Base-by-base conservation (phyloP, 2,113 vertebrate genomes). In the Ciconia maguari region DNA sequence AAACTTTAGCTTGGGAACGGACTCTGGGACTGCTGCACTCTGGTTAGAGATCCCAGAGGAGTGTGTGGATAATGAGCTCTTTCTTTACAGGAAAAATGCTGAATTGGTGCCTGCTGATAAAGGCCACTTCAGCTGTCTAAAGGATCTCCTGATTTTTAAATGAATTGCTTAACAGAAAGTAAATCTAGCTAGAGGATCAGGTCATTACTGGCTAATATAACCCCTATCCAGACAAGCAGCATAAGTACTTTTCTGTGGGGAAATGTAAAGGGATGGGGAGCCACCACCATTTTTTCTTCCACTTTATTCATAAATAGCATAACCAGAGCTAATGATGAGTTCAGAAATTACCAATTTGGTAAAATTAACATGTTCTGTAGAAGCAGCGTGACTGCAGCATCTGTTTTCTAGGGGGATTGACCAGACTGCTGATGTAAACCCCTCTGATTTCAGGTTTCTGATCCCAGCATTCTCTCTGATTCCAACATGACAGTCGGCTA, bases 91-190 rank as follows among this genome's bases (percentile, higher is more conserved):
- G 76, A 52, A 69, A 90, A 92, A 32, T 80, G 79, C 79, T 94
- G 94, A 80, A 21, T n/a, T 68, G 79, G 66, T 95, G 66, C 52
- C 70, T 92, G 79, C 83, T 90, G 75, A 51, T 87, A 85, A 87
- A 91, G 70, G 95, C 77, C 38, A 16, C 57, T 89, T 75, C 65
- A 71, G 74, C 70, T 90, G 55, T 57, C 55, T 62, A 20, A 78
- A 70, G 48, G 46, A 41, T 70, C 46, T 86, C 34, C 58, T 75
- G 77, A 10, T 90, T 87, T 93, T 83, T 41, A 66, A 83, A 78
- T 91, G 0, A 93, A 44, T 74, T 94, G 69, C 48, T 74, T 69
- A 76, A 90, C 49, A 77, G 49, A 86, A 83, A 81, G 27, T 48
- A n/a, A 69, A 65, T 66, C 82, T 70, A 93, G 44, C 49, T 32